Evolutionary conservation across 2,797 vertebrate genomes (phyloP), one percentile per base, ranked within the genome.

Genomic region (Mus spretus): DNA sequence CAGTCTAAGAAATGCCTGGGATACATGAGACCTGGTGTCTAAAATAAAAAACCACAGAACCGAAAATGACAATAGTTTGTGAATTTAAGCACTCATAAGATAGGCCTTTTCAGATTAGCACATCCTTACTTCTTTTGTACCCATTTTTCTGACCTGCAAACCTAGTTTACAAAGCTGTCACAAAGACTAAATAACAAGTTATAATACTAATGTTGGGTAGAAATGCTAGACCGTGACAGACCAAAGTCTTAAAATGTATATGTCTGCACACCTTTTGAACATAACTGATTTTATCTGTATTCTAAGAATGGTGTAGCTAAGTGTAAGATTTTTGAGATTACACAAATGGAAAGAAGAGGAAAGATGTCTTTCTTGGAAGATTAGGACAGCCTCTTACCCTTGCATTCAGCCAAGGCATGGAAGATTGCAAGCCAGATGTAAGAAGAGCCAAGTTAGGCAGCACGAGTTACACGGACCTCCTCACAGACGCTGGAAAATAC

Each of bases 121-220:
- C 50, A 65, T 44, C 53, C 83, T 89, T 37, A 93, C 90, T 74
- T 67, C n/a, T 53, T 59, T 8, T 24, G 28, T 85, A 57, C 88
- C 6, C 31, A 24, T 67, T 95, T 89, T 94, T 17, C 47, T 92
- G 4, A 88, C 20, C 19, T 53, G 63, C n/a, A n/a, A 67, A 67
- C 31, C 44, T 67, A 67, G 40, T 85, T 85, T 44, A 50, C 4
- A 67, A 67, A 44, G 15, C 37, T 87, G 5, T 84, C 78, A 44
- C 15, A 89, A 81, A 87, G 44, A 31, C 50, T 72, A 96, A 93
- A 67, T 63, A 70, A 86, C 95, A 95, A 47, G 53, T 92, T 91
- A 19, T 72, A 61, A 24, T 55, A 11, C 17, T 57, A 53, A 86
- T 95, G 37, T 89, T 83, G 55, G 53, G 53, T 59, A 83, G 70